Conservation (phyloP, 2,888 invertebrate species). For the Macrophya annulata region DNA sequence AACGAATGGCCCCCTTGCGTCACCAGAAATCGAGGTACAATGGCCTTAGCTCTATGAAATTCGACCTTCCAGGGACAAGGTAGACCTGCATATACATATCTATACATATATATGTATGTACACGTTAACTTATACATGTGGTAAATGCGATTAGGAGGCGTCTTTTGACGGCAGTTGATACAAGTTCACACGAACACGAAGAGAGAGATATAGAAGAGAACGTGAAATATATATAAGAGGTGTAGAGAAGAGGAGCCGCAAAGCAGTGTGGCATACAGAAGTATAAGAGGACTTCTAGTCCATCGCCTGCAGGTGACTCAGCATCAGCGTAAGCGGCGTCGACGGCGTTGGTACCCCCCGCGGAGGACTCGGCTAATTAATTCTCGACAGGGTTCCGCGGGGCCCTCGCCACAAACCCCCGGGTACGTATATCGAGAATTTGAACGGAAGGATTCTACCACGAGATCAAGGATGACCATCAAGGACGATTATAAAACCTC, state of each 20-base stretch:
- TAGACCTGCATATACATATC: not conserved
- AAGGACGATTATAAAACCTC: not conserved
- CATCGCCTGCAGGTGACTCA: slow-evolving; percentile 65
- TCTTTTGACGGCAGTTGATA: slow-evolving; percentile 45
- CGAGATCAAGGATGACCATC: slow-evolving; percentile 31
- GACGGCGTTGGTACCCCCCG: slow-evolving; percentile 63
- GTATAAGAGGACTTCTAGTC: slow-evolving; percentile 34
- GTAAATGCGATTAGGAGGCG: slow-evolving; percentile 44
- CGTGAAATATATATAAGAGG: not conserved
- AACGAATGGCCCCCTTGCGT: slow-evolving; percentile 41
- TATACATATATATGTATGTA: not conserved
- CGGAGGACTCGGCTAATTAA: slow-evolving; percentile 74
- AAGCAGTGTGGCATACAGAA: slow-evolving; percentile 30
- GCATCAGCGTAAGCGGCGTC: slow-evolving; percentile 64
- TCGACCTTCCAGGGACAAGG: slow-evolving; percentile 29
- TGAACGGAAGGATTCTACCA: slow-evolving; percentile 21
- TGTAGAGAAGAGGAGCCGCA: slow-evolving; percentile 28
- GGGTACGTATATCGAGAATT: slow-evolving; percentile 33
- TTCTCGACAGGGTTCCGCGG: slow-evolving; percentile 72
- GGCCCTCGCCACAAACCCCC: slow-evolving; percentile 37
- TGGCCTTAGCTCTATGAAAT: slow-evolving; percentile 7
- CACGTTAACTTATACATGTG: not conserved
- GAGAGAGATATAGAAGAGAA: slow-evolving; percentile 2
- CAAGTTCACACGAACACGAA: slow-evolving; percentile 50
- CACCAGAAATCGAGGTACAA: slow-evolving; percentile 31